Base-by-base conservation (phyloP, 1,140 invertebrate genomes). In the Rhagoletis zephyria region DNA sequence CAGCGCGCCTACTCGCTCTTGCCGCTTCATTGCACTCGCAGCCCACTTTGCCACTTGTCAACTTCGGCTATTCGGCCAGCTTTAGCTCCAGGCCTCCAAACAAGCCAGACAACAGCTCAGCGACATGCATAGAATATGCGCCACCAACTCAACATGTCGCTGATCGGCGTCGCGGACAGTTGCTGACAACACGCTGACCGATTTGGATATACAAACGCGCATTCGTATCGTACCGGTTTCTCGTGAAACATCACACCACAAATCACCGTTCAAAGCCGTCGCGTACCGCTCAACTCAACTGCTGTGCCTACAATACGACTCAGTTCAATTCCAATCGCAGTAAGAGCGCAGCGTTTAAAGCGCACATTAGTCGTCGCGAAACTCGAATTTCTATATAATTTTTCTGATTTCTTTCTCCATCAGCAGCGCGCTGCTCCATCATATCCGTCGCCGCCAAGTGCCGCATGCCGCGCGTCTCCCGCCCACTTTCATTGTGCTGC, bases 331-430 rank as follows among this genome's bases (percentile, higher is more conserved):
- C 30, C 48, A 51, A 81, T 19, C n/a, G 48, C 48, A 81, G 74
- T 81, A 42, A 81, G 74, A 81, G 74, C 74, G 48, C 7, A 81
- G 74, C 74, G 16, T 51, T 81, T 81, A 56, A n/a, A 81, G 45
- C 74, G 74, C 19, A 56, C 74, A 56, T 56, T 56, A 81, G 74
- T 81, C 12, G 74, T 81, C 74, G 74, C 74, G 74, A n/a, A 81
- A 81, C 48, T 81, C 74, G 74, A 81, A 16, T 74, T 74, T 81
- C 19, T 56, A 0, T 56, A 19, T 81, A 0, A 19, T 19, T 81
- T 56, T 19, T 56, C 45, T 42, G 45, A 30, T 81, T 81, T 81
- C 45, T 81, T 70, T 70, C 42, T 45, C 45, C 40, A 40, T 74
- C 70, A 40, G 45, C 12, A 30, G 30, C 30, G 30, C 30, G 30